phyloP scores from a whole-genome alignment of 2,888 invertebrate species.

The Himalopsyche tibetana region DNA sequence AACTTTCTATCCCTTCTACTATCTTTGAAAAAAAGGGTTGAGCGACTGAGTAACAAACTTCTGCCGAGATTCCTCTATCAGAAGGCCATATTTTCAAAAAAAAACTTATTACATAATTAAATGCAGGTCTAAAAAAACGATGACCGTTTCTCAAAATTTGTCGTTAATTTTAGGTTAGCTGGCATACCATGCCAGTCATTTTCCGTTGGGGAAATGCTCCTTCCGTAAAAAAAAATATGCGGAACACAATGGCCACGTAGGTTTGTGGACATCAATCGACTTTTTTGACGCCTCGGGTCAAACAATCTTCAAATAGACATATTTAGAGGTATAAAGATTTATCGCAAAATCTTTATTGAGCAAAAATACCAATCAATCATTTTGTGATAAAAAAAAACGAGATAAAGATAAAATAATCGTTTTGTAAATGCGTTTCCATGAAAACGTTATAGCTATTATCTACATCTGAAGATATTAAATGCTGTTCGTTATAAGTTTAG shows the following conservation, averaged over 20 bases:
- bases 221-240: background rate
- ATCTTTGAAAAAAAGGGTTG: too few species aligned
- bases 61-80: too few species aligned
- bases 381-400: background rate
- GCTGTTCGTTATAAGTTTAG: too few species aligned
- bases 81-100: too few species aligned
- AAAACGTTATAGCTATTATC: too few species aligned
- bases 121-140: background rate
- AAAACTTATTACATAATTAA: too few species aligned
- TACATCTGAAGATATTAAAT: too few species aligned
- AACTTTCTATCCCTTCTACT: too few species aligned
- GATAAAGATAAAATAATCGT: too few species aligned
- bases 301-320: constrained; percentile 7
- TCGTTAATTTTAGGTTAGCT: background rate
- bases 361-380: background rate
- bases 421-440: too few species aligned
- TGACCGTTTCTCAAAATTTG: background rate
- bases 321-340: background rate
- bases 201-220: background rate
- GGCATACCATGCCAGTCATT: background rate
- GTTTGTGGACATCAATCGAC: constrained; percentile 13
- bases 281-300: background rate
- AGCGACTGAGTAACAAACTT: too few species aligned
- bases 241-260: background rate
- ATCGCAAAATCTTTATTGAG: background rate